Base-by-base conservation (phyloP, 2,113 vertebrate genomes). In the Polypterus senegalus region DNA sequence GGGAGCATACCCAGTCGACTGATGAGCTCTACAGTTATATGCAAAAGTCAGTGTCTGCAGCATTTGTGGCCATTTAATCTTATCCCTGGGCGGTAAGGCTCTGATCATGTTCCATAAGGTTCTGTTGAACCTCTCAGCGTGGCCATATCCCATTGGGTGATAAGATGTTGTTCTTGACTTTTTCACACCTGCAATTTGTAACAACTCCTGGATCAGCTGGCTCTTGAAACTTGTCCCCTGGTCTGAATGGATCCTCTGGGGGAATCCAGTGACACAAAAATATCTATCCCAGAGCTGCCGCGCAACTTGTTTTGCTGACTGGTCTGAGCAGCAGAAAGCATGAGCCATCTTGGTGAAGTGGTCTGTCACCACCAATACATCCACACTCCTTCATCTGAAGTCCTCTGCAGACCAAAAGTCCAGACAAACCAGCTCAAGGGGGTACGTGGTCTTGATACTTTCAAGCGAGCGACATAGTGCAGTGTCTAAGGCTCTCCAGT, bases 321-420 rank as follows among this genome's bases (percentile, higher is more conserved):
- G 65, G 43, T 67, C 67, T 9, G 65, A 9, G 47, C 68, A 69
- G 7, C 51, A 58, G 45, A 64, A 69, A 5, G 7, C 57, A 27
- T 45, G 46, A 10, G 5, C 6, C 46, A 7, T 9, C 27, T 9
- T 54, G 59, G 47, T 65, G 49, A 6, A 65, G 52, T 62, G 67
- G 54, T 69, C 60, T 3, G 63, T 62, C 11, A 70, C 61, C 9
- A 66, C 68, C 3, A 69, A 47, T 10, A 63, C 63, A 44, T 69
- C 63, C 11, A 68, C 63, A 9, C 62, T 49, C 7, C 44, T 9
- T 9, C 65, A 63, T 45, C 60, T 64, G 9, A 47, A 48, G 46
- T 68, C 51, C 44, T 68, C 66, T 3, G 57, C 66, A 8, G 48
- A 46, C 53, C 63, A 64, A n/a, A 64, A 65, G 46, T 68, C 46